Conservation (phyloP, 92 coral and sea anemone species). For the Umimayanthus kanabou region DNA sequence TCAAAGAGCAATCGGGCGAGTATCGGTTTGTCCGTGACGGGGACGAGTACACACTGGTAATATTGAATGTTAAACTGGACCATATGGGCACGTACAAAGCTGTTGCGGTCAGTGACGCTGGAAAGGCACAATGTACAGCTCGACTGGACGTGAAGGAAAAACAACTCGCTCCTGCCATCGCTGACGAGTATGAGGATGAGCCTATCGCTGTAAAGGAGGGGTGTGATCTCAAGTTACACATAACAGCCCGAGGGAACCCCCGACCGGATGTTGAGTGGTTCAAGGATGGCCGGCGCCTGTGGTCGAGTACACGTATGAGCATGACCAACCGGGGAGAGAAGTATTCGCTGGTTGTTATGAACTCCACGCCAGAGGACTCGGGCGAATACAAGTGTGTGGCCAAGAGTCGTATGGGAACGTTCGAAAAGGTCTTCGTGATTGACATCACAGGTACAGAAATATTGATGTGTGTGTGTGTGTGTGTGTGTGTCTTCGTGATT, state of each 20-base stretch:
- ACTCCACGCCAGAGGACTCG: constrained; percentile 76
- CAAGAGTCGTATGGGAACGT: constrained; percentile 79
- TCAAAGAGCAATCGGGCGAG: constrained; percentile 48
- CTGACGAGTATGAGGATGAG: constrained; percentile 70
- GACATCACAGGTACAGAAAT: constrained; percentile 70
- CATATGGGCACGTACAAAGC: constrained; percentile 79
- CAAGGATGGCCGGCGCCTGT: constrained; percentile 82
- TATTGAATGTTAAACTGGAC: constrained; percentile 56
- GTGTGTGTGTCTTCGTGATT: background rate
- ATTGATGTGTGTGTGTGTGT: background rate
- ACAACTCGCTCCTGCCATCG: constrained; percentile 74
- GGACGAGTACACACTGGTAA: constrained; percentile 58
- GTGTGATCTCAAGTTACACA: constrained; percentile 68
- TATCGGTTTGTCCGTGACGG: constrained; percentile 56
- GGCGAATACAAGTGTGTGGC: constrained; percentile 94
- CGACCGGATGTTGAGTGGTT: constrained; percentile 90
- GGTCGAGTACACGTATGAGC: constrained; percentile 69
- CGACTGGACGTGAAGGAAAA: constrained; percentile 68
- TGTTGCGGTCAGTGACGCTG: constrained; percentile 81
- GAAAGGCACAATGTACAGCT: constrained; percentile 66
- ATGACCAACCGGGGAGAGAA: constrained; percentile 72
- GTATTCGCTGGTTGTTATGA: constrained; percentile 64
- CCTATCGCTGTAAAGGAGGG: constrained; percentile 81
- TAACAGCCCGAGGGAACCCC: constrained; percentile 86
- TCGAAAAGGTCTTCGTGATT: constrained; percentile 78